Base-by-base conservation (phyloP, 2,888 invertebrate species). In the Stenodema calcarata region DNA sequence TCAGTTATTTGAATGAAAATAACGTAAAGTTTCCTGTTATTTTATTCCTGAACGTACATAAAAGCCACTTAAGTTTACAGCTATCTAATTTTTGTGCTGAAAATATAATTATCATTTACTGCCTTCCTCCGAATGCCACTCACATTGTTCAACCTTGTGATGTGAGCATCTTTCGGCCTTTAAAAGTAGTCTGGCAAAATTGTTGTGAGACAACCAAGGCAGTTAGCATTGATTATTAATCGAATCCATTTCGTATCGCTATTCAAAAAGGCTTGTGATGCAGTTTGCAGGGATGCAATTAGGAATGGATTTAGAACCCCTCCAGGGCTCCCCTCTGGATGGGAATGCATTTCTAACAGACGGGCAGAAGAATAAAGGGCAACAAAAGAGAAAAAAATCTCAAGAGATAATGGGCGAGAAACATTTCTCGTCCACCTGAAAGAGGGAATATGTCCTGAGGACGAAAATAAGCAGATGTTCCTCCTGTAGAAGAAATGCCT, bases 231-330 rank as follows among this genome's bases (percentile, higher is more conserved):
- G 54, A 18, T 88, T 86, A 82, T 82, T 14, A 82, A 82, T 18
- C 6, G 88, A 88, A 88, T 88, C 86, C 81, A 89, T 87, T 90
- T 90, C 88, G 88, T 90, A 50, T 87, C 88, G 30, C 50, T 90
- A 73, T 88, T 90, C 27, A 87, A 89, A 76, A 87, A 86, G 70
- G 89, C 89, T 79, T 86, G 90, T 47, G 87, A 89, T 54, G 78
- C 83, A 47, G 54, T 54, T 3, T 1, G 18, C 18, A 54, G 23
- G 54, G 54, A 54, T 18, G n/a, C 54, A 18, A 54, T 54, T 2
- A 54, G 18, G 23, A 54, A 54, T 18, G 54, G 54, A 18, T 54
- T 54, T 18, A 54, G 54, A 54, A 18, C 54, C 3, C n/a, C n/a
- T n/a, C 18, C 18, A 18, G 54, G 54, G 16, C 54, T 54, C 18